Evolutionary conservation across 1,140 invertebrate genomes (phyloP).

Genomic region (Microplitis demolitor): DNA sequence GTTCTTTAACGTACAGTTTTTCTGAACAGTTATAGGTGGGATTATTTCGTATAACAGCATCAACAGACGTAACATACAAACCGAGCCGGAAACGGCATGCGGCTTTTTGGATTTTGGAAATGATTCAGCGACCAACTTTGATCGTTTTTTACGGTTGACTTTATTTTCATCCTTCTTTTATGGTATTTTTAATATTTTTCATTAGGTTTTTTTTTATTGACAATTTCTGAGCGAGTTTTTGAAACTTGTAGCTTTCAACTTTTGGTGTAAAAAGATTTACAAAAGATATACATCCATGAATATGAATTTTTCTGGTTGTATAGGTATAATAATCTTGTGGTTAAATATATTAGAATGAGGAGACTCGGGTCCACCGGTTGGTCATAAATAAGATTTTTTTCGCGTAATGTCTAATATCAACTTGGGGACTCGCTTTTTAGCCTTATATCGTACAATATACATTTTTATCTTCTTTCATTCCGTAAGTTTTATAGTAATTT

Average conservation of each 20-base stretch:
- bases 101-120: too few species aligned
- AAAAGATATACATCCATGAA: background rate
- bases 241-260: conserved; percentile 25
- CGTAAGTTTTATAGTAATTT: conserved; percentile 44
- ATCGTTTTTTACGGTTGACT: too few species aligned
- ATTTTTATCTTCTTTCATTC: conserved; percentile 53
- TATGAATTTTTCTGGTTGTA: conserved; percentile 52
- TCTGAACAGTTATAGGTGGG: too few species aligned
- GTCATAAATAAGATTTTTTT: conserved; percentile 52
- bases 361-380: conserved; percentile 26
- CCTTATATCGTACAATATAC: conserved; percentile 34
- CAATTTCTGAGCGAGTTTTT: background rate
- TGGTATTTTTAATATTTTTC: too few species aligned
- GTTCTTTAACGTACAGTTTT: too few species aligned
- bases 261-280: background rate
- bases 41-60: too few species aligned
- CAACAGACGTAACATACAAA: too few species aligned
- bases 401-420: conserved; percentile 49
- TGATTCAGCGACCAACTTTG: too few species aligned
- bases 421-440: conserved; percentile 18
- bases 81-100: too few species aligned
- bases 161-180: too few species aligned
- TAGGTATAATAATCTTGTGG: conserved; percentile 30
- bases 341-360: conserved; percentile 48
- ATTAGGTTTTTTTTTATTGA: too few species aligned